Percentiles rank a stretch among this genome's conserved stretches.
Evolutionary conservation across 1,140 invertebrate species (phyloP).

Genomic region (Plectrocnemia conspersa): DNA sequence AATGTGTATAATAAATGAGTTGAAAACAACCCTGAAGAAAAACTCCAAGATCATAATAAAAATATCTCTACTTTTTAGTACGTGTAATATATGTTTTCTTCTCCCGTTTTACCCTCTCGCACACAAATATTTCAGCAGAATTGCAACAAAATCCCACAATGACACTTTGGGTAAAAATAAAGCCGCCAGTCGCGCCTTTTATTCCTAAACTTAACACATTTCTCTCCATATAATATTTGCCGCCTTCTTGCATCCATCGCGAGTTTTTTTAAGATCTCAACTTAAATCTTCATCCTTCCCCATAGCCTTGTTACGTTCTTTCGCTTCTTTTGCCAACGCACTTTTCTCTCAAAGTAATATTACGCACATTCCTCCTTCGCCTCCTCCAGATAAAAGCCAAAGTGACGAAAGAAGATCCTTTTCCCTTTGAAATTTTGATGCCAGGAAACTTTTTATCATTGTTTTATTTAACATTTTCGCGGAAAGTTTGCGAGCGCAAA

Average conservation of each 20-base stretch:
- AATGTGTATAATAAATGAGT: too few species aligned
- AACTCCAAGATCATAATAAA: too few species aligned
- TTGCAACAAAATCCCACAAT: too few species aligned
- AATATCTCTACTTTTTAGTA: too few species aligned
- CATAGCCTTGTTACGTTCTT: constrained; percentile 2
- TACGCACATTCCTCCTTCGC: constrained; percentile 16
- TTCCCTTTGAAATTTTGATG: constrained; percentile 24
- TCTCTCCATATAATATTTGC: too few species aligned
- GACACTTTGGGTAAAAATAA: too few species aligned
- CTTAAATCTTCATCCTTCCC: constrained; percentile 21
- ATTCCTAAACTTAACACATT: constrained; percentile 10
- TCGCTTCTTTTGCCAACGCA: background rate
- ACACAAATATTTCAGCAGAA: too few species aligned
- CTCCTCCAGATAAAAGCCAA: constrained; percentile 9
- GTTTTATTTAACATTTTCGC: constrained; percentile 23
- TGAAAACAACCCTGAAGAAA: too few species aligned
- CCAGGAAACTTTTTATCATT: constrained; percentile 17
- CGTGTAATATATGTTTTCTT: too few species aligned
- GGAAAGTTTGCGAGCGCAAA: constrained; percentile 8
- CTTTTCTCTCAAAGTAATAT: constrained; percentile 10
- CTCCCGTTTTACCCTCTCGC: too few species aligned
- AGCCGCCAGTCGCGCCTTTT: too few species aligned
- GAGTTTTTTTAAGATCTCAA: constrained; percentile 22
- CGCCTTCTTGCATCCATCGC: too few species aligned
- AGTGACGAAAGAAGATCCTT: constrained; percentile 18